Percentiles rank a stretch among this genome's conserved stretches.
Conservation (phyloP, 2,113 vertebrate genomes). For the Axis porcinus region DNA sequence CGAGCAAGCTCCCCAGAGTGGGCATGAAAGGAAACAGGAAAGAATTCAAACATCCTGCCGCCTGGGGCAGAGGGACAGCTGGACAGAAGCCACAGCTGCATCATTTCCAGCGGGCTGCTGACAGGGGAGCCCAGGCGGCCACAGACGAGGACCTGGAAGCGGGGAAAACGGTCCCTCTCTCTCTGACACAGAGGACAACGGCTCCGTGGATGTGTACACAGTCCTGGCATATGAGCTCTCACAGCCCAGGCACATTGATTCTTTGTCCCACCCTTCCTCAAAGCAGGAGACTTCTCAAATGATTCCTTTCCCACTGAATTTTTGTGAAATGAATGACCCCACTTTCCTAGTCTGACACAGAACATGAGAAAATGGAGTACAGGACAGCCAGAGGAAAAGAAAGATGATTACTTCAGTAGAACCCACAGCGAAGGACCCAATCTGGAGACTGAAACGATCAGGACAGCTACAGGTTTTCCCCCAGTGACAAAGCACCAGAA, state of each 20-base stretch:
- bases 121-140: rapidly evolving
- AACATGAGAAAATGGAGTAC: not conserved
- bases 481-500: not conserved
- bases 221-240: rapidly evolving
- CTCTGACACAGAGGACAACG: not conserved
- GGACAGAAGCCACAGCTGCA: not conserved
- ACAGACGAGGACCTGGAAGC: not conserved
- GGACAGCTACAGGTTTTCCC: not conserved
- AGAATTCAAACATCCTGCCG: not conserved
- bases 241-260: rapidly evolving
- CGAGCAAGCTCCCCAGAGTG: not conserved
- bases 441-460: not conserved
- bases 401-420: not conserved
- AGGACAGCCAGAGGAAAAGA: not conserved
- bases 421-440: not conserved
- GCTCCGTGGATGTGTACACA: rapidly evolving
- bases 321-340: not conserved
- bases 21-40: not conserved
- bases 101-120: not conserved
- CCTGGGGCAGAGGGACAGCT: not conserved
- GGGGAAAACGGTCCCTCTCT: not conserved
- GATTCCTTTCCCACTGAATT: not conserved
- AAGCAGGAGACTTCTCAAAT: not conserved
- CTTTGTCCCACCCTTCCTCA: not conserved
- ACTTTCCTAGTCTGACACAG: not conserved